Evolutionary conservation across 2,113 vertebrate genomes (phyloP).

Genomic region (Mellivora capensis): DNA sequence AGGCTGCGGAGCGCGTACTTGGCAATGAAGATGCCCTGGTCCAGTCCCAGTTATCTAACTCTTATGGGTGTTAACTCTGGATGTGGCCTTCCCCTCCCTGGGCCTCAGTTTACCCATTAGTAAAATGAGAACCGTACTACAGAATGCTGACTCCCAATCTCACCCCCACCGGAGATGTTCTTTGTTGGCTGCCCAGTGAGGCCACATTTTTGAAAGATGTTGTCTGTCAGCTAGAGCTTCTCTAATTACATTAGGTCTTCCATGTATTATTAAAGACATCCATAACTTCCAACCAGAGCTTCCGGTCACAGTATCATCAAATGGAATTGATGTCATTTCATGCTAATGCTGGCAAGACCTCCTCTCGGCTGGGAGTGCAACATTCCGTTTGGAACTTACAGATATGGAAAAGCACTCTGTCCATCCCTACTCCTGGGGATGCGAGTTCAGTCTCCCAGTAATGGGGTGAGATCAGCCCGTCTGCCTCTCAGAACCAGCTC

Average conservation of each 20-base stretch:
- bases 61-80: background rate
- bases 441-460: rapidly evolving
- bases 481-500: background rate
- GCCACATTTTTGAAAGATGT: background rate
- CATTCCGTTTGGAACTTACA: background rate
- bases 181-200: background rate
- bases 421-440: background rate
- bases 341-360: background rate
- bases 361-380: background rate
- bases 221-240: conserved; percentile 5
- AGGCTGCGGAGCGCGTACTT: background rate
- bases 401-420: background rate
- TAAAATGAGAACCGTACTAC: background rate
- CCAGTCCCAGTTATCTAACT: background rate
- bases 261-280: conserved; percentile 51
- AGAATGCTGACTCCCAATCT: background rate
- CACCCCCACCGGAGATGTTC: background rate
- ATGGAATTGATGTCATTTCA: background rate
- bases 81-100: background rate
- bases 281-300: background rate
- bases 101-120: background rate
- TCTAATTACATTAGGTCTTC: background rate
- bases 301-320: background rate
- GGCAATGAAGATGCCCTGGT: background rate
- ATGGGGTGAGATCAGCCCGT: rapidly evolving